A percentile compares a stretch with the other conserved stretches of the same genome.
Evolutionary conservation across 2,888 invertebrate species (phyloP).

Genomic region (Ditula angustiorana): DNA sequence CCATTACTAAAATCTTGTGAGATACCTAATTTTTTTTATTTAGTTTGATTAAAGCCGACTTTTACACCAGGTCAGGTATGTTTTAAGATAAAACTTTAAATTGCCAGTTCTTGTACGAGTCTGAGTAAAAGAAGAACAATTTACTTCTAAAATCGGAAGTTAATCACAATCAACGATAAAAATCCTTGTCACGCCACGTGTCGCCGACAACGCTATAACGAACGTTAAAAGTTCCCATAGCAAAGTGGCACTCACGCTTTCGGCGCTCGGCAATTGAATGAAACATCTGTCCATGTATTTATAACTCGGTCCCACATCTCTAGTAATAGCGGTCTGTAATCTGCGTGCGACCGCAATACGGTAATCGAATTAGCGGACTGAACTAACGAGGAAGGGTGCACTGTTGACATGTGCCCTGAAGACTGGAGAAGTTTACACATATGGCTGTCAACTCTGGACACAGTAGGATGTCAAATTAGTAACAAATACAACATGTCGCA

Average conservation of each 20-base stretch:
- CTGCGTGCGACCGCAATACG: slow-evolving; percentile 17
- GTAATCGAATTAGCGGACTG: slow-evolving; percentile 29
- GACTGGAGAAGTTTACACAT: background rate
- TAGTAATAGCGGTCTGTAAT: slow-evolving; percentile 3
- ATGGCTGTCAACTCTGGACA: too few species aligned
- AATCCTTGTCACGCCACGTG: background rate
- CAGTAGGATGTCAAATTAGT: too few species aligned
- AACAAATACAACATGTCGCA: too few species aligned
- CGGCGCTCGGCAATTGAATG: slow-evolving; percentile 2
- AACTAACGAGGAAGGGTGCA: slow-evolving; percentile 6
- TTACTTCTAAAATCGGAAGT: too few species aligned
- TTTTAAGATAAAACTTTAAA: too few species aligned
- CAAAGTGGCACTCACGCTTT: slow-evolving; percentile 15
- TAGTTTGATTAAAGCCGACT: too few species aligned
- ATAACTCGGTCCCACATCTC: slow-evolving; percentile 10
- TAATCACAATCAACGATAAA: too few species aligned
- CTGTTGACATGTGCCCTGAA: background rate
- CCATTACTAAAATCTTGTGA: too few species aligned
- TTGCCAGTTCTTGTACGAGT: too few species aligned
- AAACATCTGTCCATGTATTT: slow-evolving; percentile 9
- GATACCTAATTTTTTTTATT: too few species aligned
- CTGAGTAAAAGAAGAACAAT: too few species aligned
- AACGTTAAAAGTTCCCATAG: background rate
- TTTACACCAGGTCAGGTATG: too few species aligned
- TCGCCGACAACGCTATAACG: background rate